phyloP scores from a whole-genome alignment of 2,113 vertebrate genomes.

The Syrmaticus mikado region DNA sequence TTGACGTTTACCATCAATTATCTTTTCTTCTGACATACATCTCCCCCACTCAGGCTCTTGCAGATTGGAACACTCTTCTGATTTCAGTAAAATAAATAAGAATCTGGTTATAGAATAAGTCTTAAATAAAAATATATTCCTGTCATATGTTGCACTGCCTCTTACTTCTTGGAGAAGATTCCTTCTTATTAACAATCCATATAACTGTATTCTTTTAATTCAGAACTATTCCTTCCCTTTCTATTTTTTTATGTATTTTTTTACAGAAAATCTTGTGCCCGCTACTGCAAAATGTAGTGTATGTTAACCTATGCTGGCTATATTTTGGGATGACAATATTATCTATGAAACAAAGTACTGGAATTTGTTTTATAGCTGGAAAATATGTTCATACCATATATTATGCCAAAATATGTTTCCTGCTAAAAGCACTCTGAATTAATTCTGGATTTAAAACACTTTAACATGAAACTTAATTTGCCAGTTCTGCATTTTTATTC shows the following conservation, averaged over 20 bases:
- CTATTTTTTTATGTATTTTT: slow-evolving; percentile 45
- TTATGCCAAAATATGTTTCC: not conserved
- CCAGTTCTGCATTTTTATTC: not conserved
- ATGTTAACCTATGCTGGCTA: not conserved
- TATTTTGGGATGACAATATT: slow-evolving; percentile 28
- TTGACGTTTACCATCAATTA: slow-evolving; percentile 84
- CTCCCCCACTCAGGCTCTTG: slow-evolving; percentile 72
- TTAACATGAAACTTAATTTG: not conserved
- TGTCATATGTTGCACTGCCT: slow-evolving; percentile 1
- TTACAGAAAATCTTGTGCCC: slow-evolving; percentile 24
- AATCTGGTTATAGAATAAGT: slow-evolving; percentile 18
- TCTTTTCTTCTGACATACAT: slow-evolving; percentile 74
- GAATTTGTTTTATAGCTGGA: not conserved
- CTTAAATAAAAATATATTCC: slow-evolving; percentile 47
- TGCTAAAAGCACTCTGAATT: not conserved
- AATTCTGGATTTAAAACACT: not conserved
- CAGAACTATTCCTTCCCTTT: slow-evolving; percentile 26
- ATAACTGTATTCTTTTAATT: slow-evolving; percentile 6
- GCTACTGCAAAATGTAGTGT: not conserved
- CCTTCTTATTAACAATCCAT: slow-evolving; percentile 33
- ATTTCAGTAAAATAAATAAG: slow-evolving; percentile 66
- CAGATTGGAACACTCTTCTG: slow-evolving; percentile 64
- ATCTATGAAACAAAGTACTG: not conserved
- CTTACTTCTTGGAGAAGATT: slow-evolving; percentile 33
- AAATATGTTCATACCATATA: fast-evolving